phyloP scores from a whole-genome alignment of 2,113 vertebrate species.

The Eira barbara region DNA sequence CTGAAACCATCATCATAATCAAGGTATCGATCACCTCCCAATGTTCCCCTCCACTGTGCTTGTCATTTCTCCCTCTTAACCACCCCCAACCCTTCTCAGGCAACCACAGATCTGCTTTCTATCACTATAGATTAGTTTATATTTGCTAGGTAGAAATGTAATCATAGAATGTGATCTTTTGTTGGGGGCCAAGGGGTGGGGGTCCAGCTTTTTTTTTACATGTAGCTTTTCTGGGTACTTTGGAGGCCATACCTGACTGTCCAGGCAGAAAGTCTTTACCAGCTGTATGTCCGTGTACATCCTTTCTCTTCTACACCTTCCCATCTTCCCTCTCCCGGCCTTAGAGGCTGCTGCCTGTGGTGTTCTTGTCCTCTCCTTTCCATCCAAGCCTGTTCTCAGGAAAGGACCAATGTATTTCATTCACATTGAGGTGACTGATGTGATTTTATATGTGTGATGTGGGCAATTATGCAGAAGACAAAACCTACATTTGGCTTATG shows the following conservation, averaged over 20 bases:
- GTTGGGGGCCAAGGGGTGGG: background rate
- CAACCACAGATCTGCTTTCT: background rate
- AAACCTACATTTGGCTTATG: background rate
- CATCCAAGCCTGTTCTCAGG: background rate
- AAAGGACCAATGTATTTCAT: background rate
- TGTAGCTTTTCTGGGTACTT: background rate
- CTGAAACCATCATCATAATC: background rate
- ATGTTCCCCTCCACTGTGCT: too few relatives aligned
- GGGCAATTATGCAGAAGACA: background rate
- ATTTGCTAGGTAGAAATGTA: background rate
- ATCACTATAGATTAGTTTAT: background rate
- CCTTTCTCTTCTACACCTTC: accelerated
- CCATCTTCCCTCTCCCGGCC: background rate
- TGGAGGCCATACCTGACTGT: background rate
- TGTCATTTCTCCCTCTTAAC: too few relatives aligned
- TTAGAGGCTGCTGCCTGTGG: too few relatives aligned
- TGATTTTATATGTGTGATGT: background rate
- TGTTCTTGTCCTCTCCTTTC: background rate
- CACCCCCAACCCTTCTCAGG: background rate
- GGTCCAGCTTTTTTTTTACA: background rate
- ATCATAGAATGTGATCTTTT: background rate
- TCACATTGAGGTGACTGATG: background rate
- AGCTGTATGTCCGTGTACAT: background rate
- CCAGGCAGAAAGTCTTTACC: too few relatives aligned
- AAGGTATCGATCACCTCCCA: background rate